Percentiles rank a stretch among this genome's conserved stretches.
phyloP scores from a whole-genome alignment of 2,113 vertebrate species.

The Manacus vitellinus region DNA sequence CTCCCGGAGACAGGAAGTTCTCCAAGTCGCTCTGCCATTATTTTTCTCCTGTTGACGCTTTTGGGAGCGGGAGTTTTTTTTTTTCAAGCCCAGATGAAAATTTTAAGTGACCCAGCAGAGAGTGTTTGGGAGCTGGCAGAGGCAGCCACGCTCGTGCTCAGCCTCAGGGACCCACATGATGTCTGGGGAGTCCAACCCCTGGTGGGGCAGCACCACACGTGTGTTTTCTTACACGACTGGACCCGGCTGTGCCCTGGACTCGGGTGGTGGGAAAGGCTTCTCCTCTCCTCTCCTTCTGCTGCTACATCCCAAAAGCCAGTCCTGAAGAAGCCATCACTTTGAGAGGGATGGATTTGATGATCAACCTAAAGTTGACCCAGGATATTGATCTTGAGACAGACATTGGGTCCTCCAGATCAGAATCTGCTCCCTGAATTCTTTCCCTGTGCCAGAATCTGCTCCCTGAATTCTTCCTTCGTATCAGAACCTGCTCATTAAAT shows the following conservation, averaged over 20 bases:
- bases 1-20: constrained; percentile 74
- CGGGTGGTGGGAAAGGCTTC: background rate
- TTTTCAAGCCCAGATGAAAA: background rate
- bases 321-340: background rate
- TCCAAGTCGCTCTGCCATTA: constrained; percentile 64
- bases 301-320: background rate
- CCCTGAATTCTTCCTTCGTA: no score
- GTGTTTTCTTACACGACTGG: background rate
- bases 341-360: background rate
- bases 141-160: background rate
- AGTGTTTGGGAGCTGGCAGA: background rate
- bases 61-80: constrained; percentile 27
- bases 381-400: background rate
- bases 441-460: no score
- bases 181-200: background rate
- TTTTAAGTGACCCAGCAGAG: background rate
- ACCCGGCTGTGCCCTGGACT: background rate
- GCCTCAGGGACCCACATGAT: background rate
- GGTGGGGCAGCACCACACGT: background rate
- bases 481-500: no score
- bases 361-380: rapidly evolving
- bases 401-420: background rate
- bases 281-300: background rate
- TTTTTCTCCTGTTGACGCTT: constrained; percentile 57
- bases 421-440: no score